A percentile compares a stretch with the other conserved stretches of the same genome.
phyloP scores from a whole-genome alignment of 2,797 vertebrate species.

The Gallinago stenura region DNA sequence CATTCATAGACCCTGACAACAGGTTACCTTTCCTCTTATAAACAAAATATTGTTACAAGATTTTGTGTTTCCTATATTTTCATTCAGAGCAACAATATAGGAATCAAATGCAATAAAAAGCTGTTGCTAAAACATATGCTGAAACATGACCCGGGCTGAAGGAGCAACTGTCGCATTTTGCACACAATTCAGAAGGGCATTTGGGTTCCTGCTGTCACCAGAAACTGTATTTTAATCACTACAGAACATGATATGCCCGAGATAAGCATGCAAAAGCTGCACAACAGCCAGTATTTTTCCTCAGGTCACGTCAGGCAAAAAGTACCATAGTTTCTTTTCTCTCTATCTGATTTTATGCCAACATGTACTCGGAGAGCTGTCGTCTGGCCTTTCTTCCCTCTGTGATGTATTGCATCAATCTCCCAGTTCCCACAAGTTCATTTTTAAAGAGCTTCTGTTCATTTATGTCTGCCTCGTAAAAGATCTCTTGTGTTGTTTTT shows the following conservation, averaged over 20 bases:
- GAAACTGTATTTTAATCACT: conserved; percentile 51
- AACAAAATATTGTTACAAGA: background rate
- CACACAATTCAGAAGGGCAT: conserved; percentile 30
- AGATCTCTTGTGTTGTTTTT: conserved; percentile 5
- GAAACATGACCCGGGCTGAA: background rate
- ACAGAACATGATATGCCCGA: background rate
- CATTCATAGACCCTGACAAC: background rate
- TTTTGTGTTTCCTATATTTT: background rate
- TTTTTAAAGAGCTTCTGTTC: conserved; percentile 56
- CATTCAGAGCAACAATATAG: background rate
- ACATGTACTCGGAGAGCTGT: background rate
- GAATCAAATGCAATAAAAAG: background rate
- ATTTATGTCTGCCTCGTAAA: background rate
- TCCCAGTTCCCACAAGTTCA: conserved; percentile 6
- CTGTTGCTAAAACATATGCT: background rate
- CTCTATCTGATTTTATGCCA: conserved; percentile 39
- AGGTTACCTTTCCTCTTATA: background rate
- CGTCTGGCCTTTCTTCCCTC: background rate
- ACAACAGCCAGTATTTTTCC: conserved; percentile 36
- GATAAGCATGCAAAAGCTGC: background rate
- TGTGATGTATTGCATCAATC: conserved; percentile 7
- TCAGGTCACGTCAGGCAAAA: conserved; percentile 23
- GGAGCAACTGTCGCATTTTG: conserved; percentile 31
- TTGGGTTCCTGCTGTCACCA: conserved; percentile 26
- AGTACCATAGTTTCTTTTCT: conserved; percentile 10